These are phyloP conservation scores for Chloroceryle inda DNA, from an alignment of 2,797 vertebrate species.

Conservation along the genomic window DNA sequence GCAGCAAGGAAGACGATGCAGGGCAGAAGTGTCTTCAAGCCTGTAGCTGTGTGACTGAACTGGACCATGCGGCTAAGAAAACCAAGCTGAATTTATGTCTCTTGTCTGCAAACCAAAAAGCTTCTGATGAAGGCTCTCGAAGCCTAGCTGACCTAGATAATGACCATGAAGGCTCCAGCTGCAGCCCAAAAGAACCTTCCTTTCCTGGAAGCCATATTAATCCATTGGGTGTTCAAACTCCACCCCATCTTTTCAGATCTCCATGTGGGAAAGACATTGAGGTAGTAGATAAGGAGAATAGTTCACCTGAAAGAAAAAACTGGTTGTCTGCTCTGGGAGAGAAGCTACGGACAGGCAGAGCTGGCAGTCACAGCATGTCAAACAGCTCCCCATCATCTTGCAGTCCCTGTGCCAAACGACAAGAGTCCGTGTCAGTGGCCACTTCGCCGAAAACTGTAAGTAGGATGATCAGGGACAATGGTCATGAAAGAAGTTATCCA, in stretches of 20 bases:
- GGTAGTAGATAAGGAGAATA: slow-evolving; percentile 89
- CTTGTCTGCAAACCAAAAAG: slow-evolving; percentile 58
- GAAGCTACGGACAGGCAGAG: slow-evolving; percentile 83
- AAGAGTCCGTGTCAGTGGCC: slow-evolving; percentile 73
- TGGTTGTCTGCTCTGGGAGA: slow-evolving; percentile 91
- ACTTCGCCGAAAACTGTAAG: slow-evolving; percentile 83
- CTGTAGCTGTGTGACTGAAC: slow-evolving; percentile 85
- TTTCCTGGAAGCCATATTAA: slow-evolving; percentile 21
- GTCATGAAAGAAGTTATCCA: neutral
- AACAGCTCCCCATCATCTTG: slow-evolving; percentile 54
- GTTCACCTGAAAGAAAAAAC: slow-evolving; percentile 83
- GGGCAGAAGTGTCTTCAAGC: slow-evolving; percentile 79
- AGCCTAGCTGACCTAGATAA: slow-evolving; percentile 42
- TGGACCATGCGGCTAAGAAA: slow-evolving; percentile 83
- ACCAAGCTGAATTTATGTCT: slow-evolving; percentile 78
- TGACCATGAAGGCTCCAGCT: neutral
- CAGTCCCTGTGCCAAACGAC: slow-evolving; percentile 77
- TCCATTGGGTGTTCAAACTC: slow-evolving; percentile 5
- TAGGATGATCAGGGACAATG: neutral
- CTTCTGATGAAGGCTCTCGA: slow-evolving; percentile 44
- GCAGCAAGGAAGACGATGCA: slow-evolving; percentile 62
- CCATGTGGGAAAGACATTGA: slow-evolving; percentile 48
- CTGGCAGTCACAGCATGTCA: neutral
- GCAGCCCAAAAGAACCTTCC: slow-evolving; percentile 41
- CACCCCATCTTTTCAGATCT: slow-evolving; percentile 19